Evolutionary conservation across 2,888 invertebrate genomes (phyloP).

Genomic region (Tillus elongatus): DNA sequence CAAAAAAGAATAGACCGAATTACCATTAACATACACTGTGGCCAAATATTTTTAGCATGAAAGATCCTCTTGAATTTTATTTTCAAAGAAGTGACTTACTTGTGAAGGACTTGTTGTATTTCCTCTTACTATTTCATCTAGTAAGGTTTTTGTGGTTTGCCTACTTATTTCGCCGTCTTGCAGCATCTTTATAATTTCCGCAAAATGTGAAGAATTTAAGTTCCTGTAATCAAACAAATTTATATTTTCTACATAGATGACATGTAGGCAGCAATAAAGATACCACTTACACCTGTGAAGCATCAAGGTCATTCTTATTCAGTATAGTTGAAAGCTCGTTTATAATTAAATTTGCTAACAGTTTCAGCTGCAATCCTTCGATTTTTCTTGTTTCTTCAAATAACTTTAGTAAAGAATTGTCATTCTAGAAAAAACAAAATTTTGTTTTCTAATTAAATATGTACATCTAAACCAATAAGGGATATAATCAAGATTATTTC

Average conservation of each 20-base stretch:
- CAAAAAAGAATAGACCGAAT: too few species aligned
- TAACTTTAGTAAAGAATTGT: constrained; percentile 48
- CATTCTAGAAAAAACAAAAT: constrained; percentile 43
- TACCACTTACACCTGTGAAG: constrained; percentile 50
- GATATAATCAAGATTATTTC: too few species aligned
- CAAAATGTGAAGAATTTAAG: constrained; percentile 47
- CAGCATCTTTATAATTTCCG: constrained; percentile 55
- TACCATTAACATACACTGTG: too few species aligned
- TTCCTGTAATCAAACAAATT: constrained; percentile 42
- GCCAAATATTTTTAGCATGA: too few species aligned
- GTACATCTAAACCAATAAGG: too few species aligned
- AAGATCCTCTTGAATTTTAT: background rate
- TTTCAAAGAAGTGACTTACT: constrained; percentile 29
- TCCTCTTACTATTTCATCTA: constrained; percentile 44
- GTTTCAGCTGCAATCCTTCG: constrained; percentile 44
- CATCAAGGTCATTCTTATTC: constrained; percentile 52
- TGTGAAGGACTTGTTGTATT: constrained; percentile 36
- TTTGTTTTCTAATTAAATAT: too few species aligned
- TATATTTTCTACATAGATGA: too few species aligned
- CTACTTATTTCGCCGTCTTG: constrained; percentile 53
- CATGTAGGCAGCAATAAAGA: constrained; percentile 8
- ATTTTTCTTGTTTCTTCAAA: constrained; percentile 44
- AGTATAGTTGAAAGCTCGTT: constrained; percentile 60
- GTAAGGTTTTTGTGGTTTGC: constrained; percentile 46
- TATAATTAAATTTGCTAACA: constrained; percentile 60